Conservation (phyloP, 1,140 invertebrate genomes). For the Pseudomyrmex pallidus region DNA sequence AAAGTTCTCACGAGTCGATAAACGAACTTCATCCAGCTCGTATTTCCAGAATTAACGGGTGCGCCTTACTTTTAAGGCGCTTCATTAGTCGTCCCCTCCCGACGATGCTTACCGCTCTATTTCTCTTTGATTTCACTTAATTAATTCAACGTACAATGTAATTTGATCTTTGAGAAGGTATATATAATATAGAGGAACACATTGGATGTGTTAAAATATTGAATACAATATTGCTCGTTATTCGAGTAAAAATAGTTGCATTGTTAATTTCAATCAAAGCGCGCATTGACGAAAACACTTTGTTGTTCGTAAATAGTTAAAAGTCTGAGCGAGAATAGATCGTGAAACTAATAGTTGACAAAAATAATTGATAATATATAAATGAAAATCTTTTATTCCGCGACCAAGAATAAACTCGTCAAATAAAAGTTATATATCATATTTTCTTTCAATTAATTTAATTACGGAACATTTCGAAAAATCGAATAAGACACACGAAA, state of each 20-base stretch:
- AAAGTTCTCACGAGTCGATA: conserved; percentile 45
- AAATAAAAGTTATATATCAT: no score
- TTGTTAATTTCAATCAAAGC: neutral
- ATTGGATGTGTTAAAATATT: neutral
- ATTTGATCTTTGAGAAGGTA: conserved; percentile 40
- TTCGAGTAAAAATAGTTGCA: neutral
- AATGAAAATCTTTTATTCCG: no score
- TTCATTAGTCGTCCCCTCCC: conserved; percentile 28
- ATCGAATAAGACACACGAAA: no score
- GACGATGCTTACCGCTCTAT: conserved; percentile 32
- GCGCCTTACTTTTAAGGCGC: conserved; percentile 43
- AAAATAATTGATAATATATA: no score
- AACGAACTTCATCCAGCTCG: conserved; percentile 44
- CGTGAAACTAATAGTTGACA: no score
- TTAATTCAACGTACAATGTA: conserved; percentile 41
- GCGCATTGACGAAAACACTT: neutral
- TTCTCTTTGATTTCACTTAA: conserved; percentile 34
- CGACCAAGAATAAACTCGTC: no score
- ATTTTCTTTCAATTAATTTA: no score
- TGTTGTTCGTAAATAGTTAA: no score
- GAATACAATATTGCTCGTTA: neutral
- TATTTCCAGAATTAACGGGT: conserved; percentile 47
- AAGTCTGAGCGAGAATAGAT: no score
- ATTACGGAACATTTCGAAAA: no score
- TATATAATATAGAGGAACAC: neutral